These are phyloP conservation scores for Brachyopa scutellaris DNA, from an alignment of 2,888 invertebrate species.

Conservation along the genomic window DNA sequence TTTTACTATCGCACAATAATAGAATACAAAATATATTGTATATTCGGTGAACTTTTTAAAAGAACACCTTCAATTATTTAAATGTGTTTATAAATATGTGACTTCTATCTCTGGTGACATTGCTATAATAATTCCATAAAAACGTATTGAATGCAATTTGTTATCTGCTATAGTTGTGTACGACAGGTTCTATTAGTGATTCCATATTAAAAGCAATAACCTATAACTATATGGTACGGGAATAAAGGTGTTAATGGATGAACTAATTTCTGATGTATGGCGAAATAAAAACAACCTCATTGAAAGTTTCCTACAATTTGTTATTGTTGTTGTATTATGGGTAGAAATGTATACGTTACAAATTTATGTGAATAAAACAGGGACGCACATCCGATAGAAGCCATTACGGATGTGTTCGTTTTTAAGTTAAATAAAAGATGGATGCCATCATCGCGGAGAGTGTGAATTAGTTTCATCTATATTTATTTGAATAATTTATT, in stretches of 20 bases:
- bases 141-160: neutral
- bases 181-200: neutral
- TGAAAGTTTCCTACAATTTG: neutral
- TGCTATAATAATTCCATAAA: neutral
- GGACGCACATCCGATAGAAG: too few relatives aligned
- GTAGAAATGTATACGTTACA: too few relatives aligned
- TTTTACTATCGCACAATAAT: neutral
- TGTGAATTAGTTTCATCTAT: too few relatives aligned
- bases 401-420: too few relatives aligned
- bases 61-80: too few relatives aligned
- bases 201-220: neutral
- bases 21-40: neutral
- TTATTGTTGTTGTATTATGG: neutral
- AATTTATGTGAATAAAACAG: too few relatives aligned
- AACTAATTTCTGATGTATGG: neutral
- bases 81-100: neutral
- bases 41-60: neutral
- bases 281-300: neutral
- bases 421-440: too few relatives aligned
- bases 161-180: neutral
- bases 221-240: neutral
- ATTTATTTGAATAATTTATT: too few relatives aligned
- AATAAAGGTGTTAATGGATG: constrained; percentile 24
- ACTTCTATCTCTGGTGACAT: neutral
- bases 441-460: too few relatives aligned